A percentile compares a stretch with the other conserved stretches of the same genome.
phyloP scores from a whole-genome alignment of 2,113 vertebrate genomes.

The Paralichthys olivaceus region DNA sequence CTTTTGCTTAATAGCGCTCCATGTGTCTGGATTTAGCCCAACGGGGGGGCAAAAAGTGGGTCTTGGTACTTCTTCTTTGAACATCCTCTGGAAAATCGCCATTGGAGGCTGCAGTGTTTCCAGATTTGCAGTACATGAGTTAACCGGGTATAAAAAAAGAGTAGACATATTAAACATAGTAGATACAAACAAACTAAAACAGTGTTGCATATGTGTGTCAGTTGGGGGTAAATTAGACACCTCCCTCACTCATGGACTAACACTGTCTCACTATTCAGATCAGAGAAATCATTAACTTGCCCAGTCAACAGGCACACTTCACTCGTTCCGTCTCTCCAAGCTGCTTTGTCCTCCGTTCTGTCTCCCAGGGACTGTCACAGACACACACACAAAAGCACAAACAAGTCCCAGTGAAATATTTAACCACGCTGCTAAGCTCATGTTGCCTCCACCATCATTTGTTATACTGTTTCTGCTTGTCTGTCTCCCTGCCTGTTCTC shows the following conservation, averaged over 20 bases:
- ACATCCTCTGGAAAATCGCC: constrained; percentile 27
- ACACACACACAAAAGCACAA: constrained; percentile 47
- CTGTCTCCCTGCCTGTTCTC: constrained; percentile 66
- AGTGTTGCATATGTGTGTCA: constrained; percentile 45
- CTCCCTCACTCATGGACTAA: constrained; percentile 51
- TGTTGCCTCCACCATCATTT: constrained; percentile 65
- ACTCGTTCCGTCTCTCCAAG: constrained; percentile 34
- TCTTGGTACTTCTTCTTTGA: not conserved
- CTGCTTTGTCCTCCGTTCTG: constrained; percentile 48
- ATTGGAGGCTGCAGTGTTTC: constrained; percentile 27
- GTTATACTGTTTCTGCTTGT: constrained; percentile 65
- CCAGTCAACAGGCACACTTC: constrained; percentile 77
- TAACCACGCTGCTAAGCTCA: constrained; percentile 64
- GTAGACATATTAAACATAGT: not conserved
- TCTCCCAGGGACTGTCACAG: constrained; percentile 38
- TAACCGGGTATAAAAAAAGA: constrained; percentile 24
- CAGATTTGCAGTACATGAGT: constrained; percentile 5
- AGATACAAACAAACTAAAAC: constrained; percentile 28
- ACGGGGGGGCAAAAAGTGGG: not conserved
- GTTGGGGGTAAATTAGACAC: constrained; percentile 66
- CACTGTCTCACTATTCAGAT: constrained; percentile 66
- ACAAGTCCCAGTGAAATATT: constrained; percentile 75
- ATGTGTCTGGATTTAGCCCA: constrained; percentile 32
- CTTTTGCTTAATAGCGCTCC: constrained; percentile 57
- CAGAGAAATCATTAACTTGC: constrained; percentile 77